These are phyloP conservation scores for Contarinia nasturtii DNA, from an alignment of 1,140 invertebrate genomes.

Conservation along the genomic window DNA sequence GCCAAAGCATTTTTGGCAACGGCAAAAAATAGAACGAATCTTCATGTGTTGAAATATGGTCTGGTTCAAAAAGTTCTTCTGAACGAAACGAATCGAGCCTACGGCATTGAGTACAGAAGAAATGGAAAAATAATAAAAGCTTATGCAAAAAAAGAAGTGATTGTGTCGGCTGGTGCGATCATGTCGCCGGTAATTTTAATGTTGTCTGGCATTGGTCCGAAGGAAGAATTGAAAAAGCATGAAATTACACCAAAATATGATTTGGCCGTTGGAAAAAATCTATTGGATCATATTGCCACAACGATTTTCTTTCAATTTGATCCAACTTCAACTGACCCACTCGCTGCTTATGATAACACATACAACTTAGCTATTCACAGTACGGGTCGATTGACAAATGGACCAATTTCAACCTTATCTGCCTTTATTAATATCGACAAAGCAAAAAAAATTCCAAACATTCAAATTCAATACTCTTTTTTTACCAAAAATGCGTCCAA, in stretches of 20 bases:
- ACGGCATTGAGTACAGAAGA: too few species aligned
- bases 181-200: too few species aligned
- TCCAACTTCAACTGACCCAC: constrained; percentile 57
- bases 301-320: constrained; percentile 65
- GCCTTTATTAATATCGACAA: too few species aligned
- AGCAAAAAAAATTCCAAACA: too few species aligned
- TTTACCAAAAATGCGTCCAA: constrained; percentile 63
- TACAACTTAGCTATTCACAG: constrained; percentile 65
- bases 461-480: constrained; percentile 71
- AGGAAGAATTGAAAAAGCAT: constrained; percentile 32
- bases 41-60: too few species aligned
- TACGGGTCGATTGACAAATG: constrained; percentile 57
- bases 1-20: constrained; percentile 75
- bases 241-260: constrained; percentile 35
- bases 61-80: too few species aligned
- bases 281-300: constrained; percentile 55
- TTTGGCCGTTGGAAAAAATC: constrained; percentile 58
- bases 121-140: too few species aligned
- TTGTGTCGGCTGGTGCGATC: too few species aligned
- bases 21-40: too few species aligned
- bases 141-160: too few species aligned
- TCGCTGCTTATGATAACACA: constrained; percentile 53
- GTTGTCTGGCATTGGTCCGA: too few species aligned
- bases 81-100: too few species aligned
- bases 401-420: constrained; percentile 57